A percentile compares a stretch with the other conserved stretches of the same genome.
phyloP scores from a whole-genome alignment of 2,797 vertebrate genomes.

The Ptychobarbus kaznakovi region DNA sequence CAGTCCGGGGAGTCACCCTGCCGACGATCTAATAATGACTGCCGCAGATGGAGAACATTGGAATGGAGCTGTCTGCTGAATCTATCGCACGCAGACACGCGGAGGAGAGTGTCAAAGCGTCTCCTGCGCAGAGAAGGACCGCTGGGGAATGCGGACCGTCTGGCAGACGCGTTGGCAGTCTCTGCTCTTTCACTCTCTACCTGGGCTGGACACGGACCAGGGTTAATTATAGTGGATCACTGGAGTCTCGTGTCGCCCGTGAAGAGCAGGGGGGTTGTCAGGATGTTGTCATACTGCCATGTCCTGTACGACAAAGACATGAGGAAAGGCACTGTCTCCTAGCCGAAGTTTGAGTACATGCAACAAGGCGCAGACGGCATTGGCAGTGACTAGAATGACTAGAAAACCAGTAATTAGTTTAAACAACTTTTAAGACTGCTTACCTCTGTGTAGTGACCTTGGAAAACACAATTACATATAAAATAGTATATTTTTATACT shows the following conservation, averaged over 20 bases:
- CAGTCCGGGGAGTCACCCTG: slow-evolving; percentile 67
- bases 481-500: neutral
- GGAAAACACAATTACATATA: neutral
- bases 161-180: slow-evolving; percentile 81
- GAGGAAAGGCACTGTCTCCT: slow-evolving; percentile 74
- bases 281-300: slow-evolving; percentile 82
- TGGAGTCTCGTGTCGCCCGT: slow-evolving; percentile 77
- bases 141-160: slow-evolving; percentile 77
- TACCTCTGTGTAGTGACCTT: slow-evolving; percentile 1
- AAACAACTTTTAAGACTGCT: neutral
- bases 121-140: slow-evolving; percentile 78
- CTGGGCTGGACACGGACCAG: slow-evolving; percentile 82
- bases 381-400: neutral
- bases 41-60: slow-evolving; percentile 78
- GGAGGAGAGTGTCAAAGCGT: slow-evolving; percentile 77
- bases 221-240: slow-evolving; percentile 87
- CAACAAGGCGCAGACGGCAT: neutral
- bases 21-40: slow-evolving; percentile 76
- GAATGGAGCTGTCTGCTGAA: slow-evolving; percentile 72
- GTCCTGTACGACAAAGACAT: slow-evolving; percentile 78
- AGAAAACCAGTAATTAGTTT: neutral
- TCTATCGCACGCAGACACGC: slow-evolving; percentile 66
- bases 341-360: slow-evolving; percentile 44
- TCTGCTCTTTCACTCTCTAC: slow-evolving; percentile 76
- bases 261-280: slow-evolving; percentile 70